Percentiles rank a stretch among this genome's conserved stretches.
Conservation (phyloP, 2,797 vertebrate genomes). For the Microctenopoma lineatum region DNA sequence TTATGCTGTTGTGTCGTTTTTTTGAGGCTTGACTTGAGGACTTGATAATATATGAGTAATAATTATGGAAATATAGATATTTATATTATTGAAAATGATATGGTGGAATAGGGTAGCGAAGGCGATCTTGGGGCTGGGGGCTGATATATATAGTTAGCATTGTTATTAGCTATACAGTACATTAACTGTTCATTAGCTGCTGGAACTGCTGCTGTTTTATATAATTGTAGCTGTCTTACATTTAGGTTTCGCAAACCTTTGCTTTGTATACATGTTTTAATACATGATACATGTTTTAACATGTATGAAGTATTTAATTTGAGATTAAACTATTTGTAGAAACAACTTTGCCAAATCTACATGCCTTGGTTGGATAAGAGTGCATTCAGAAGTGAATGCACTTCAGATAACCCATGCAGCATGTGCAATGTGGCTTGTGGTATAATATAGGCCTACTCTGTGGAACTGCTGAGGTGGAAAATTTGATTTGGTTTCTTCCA, state of each 20-base stretch:
- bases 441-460: neutral
- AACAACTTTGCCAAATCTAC: neutral
- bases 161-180: no score
- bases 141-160: no score
- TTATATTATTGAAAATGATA: no score
- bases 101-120: no score
- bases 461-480: neutral
- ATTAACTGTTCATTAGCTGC: no score
- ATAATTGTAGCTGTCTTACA: no score
- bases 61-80: neutral
- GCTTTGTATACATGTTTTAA: no score
- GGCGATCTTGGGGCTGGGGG: no score
- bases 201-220: no score
- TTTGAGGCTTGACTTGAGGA: conserved; percentile 2
- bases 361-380: neutral
- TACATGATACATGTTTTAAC: no score
- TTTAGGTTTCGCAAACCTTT: no score
- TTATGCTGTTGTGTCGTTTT: conserved; percentile 25
- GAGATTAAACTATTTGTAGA: neutral
- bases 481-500: conserved; percentile 3
- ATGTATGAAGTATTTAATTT: neutral
- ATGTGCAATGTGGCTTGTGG: neutral
- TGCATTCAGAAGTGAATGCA: neutral
- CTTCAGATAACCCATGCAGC: neutral
- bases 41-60: conserved; percentile 16